These are phyloP conservation scores for Sapayoa aenigma DNA, from an alignment of 2,113 vertebrate genomes.

Conservation along the genomic window DNA sequence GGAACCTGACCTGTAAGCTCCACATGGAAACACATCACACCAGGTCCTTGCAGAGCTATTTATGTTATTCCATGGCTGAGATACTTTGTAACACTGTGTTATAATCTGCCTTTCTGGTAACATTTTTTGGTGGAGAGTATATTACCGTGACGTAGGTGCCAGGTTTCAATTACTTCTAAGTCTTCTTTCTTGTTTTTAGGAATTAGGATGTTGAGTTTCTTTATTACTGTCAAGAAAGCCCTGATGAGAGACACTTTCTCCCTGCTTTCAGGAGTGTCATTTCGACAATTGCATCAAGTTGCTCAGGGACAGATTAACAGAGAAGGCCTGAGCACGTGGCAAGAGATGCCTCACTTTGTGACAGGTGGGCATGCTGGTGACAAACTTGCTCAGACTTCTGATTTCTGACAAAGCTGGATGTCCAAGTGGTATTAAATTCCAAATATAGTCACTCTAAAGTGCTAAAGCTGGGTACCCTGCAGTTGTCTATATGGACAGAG, in stretches of 20 bases:
- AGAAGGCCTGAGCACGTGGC: neutral
- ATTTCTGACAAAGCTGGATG: neutral
- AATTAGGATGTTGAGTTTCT: neutral
- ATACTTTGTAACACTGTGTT: neutral
- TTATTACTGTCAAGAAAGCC: neutral
- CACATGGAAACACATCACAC: neutral
- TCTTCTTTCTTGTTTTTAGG: neutral
- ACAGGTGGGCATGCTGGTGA: neutral
- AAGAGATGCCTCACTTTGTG: neutral
- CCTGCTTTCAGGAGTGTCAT: neutral
- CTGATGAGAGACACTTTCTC: neutral
- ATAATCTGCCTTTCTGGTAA: neutral
- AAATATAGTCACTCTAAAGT: neutral
- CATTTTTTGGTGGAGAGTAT: neutral
- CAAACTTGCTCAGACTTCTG: neutral
- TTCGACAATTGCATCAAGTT: accelerated
- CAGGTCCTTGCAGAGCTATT: neutral
- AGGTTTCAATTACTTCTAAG: neutral
- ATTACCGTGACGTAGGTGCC: neutral
- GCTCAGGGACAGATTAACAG: neutral
- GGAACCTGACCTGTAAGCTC: neutral
- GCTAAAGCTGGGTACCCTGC: neutral
- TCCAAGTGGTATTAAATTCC: neutral
- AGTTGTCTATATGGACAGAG: neutral
- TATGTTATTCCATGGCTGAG: neutral